Base-by-base conservation (phyloP, 1,140 invertebrate genomes). In the Catajapyx aquilonaris region DNA sequence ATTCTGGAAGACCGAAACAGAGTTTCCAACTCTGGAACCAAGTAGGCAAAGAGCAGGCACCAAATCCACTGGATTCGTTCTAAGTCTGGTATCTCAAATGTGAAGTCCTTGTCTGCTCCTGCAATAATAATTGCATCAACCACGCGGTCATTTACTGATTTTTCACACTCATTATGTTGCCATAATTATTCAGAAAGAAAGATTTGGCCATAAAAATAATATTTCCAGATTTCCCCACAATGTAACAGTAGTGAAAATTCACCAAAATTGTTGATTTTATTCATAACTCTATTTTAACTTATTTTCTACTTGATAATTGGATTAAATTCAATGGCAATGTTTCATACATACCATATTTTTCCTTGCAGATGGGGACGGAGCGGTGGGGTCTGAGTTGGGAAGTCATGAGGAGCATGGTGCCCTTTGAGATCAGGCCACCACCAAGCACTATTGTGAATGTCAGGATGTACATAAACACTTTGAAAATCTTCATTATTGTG, bases 11-110 rank as follows among this genome's bases (percentile, higher is more conserved):
- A 54, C 15, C 61, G 43, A 23, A 61, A 45, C 34, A 58, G 49
- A 5, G 55, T 52, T 3, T 57, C 48, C 0, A 58, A 21, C 44
- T 64, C 61, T 0, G 61, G 61, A 7, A 54, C 39, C 19, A 59
- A 41, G 33, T 56, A 54, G 9, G 46, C 46, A 34, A 62, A 56
- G 31, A 58, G 52, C 9, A 64, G 32, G 25, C 48, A 48, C 61
- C 61, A 64, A 1, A 52, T 52, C 61, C 61, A 64, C 3, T 47
- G 50, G 15, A 59, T 45, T 38, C 52, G 46, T 42, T 62, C 59
- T n/a, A n/a, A n/a, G n/a, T n/a, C n/a, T n/a, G n/a, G n/a, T n/a
- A n/a, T n/a, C n/a, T n/a, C n/a, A n/a, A n/a, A n/a, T n/a, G n/a
- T n/a, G n/a, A n/a, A n/a, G n/a, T n/a, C n/a, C n/a, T n/a, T n/a